Conservation (phyloP, 2,797 vertebrate genomes). For the Hipposideros larvatus region DNA sequence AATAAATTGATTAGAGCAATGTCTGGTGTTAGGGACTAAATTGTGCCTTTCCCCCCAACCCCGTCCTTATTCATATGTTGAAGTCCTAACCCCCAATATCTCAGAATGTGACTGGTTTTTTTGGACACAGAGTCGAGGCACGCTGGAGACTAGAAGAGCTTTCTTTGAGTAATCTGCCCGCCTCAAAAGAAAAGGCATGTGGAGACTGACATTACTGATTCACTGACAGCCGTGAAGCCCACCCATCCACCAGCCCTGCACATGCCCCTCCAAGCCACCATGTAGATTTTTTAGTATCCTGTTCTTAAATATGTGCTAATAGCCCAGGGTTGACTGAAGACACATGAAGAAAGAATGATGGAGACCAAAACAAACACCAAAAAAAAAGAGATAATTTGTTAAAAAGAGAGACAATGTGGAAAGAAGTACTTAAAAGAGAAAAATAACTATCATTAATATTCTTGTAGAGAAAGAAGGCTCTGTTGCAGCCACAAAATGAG, state of each 20-base stretch:
- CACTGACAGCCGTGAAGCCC: not conserved
- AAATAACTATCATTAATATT: not conserved
- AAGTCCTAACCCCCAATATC: not conserved
- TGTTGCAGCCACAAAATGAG: not conserved
- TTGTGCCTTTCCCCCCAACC: not conserved
- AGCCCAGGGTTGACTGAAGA: not conserved
- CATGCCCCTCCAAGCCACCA: not conserved
- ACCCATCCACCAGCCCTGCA: not conserved
- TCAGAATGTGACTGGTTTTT: not conserved
- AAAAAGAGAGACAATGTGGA: not conserved
- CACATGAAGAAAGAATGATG: not conserved
- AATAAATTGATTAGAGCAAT: not conserved
- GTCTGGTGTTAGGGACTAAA: not conserved
- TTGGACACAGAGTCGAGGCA: not conserved
- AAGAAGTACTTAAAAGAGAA: conserved; percentile 9
- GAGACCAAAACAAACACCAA: not conserved
- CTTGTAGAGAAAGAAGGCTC: not conserved
- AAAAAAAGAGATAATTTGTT: not conserved
- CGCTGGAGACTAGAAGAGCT: not conserved
- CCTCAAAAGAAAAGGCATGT: not conserved
- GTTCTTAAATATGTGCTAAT: not conserved
- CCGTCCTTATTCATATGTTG: not conserved
- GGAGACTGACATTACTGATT: not conserved
- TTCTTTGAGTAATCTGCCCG: not conserved
- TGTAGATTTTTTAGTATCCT: not conserved